Percentiles rank a stretch among this genome's conserved stretches.
These are phyloP conservation scores for Polypterus senegalus DNA, from an alignment of 2,113 vertebrate species.

Conservation along the genomic window DNA sequence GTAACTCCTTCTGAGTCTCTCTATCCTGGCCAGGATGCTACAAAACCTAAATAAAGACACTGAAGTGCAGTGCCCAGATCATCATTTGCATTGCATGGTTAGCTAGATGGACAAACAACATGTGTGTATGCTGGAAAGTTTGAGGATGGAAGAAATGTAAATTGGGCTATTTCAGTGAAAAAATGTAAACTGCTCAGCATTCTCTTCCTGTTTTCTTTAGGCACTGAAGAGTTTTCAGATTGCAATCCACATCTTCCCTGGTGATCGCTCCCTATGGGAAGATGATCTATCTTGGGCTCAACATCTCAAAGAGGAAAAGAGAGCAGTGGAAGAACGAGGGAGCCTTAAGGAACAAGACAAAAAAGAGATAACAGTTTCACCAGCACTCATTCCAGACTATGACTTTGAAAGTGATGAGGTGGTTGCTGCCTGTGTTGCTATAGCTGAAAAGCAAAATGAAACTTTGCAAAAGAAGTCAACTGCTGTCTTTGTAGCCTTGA, in stretches of 20 bases:
- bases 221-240: constrained; percentile 85
- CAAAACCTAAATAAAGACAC: no score
- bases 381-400: constrained; percentile 73
- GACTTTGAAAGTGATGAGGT: constrained; percentile 95
- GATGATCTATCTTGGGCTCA: constrained; percentile 83
- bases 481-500: constrained; percentile 63
- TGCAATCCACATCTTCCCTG: constrained; percentile 73
- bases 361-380: constrained; percentile 31
- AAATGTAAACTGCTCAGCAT: background rate
- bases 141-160: background rate
- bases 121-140: no score
- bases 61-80: no score
- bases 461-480: constrained; percentile 46
- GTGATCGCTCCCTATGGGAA: constrained; percentile 70
- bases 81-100: no score
- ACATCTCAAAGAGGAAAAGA: constrained; percentile 54
- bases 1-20: no score
- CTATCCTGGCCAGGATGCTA: no score
- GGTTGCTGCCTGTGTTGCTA: constrained; percentile 77
- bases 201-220: constrained; percentile 34
- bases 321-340: constrained; percentile 37
- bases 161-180: background rate
- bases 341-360: constrained; percentile 37
- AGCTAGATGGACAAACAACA: no score
- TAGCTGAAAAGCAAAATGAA: constrained; percentile 69